A percentile compares a stretch with the other conserved stretches of the same genome.
phyloP scores from a whole-genome alignment of 2,113 vertebrate species.

The Corythornis madagascariensis region DNA sequence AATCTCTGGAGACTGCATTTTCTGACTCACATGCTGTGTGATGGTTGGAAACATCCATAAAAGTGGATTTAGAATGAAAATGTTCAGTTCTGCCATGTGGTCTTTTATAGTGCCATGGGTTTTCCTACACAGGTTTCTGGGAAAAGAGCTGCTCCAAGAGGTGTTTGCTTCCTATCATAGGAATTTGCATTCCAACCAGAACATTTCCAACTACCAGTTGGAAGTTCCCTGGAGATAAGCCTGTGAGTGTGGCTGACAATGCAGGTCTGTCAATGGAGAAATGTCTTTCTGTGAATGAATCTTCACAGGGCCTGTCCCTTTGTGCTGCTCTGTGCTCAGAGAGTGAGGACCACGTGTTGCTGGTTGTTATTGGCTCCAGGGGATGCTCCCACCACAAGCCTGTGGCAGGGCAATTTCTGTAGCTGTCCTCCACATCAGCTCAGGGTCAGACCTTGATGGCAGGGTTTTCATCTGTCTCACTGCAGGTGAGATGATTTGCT shows the following conservation, averaged over 20 bases:
- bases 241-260: not conserved
- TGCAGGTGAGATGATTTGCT: not conserved
- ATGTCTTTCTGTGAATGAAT: not conserved
- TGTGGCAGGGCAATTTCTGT: not conserved
- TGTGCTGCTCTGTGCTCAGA: not conserved
- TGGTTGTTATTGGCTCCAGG: not conserved
- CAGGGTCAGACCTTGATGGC: not conserved
- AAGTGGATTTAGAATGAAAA: slow-evolving; percentile 43
- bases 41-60: slow-evolving; percentile 51
- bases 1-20: slow-evolving; percentile 39
- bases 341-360: fast-evolving
- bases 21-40: slow-evolving; percentile 3
- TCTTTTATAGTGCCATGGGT: not conserved
- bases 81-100: slow-evolving; percentile 3
- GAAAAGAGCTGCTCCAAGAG: not conserved
- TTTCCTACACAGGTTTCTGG: slow-evolving; percentile 34
- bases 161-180: not conserved
- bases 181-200: slow-evolving; percentile 22
- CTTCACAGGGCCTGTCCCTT: not conserved
- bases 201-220: not conserved
- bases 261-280: not conserved
- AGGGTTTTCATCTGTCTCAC: not conserved
- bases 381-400: not conserved
- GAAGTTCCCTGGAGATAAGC: slow-evolving; percentile 13
- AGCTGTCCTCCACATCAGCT: not conserved